Conservation (phyloP, 1,140 invertebrate species). For the Apocrypta bakeri region DNA sequence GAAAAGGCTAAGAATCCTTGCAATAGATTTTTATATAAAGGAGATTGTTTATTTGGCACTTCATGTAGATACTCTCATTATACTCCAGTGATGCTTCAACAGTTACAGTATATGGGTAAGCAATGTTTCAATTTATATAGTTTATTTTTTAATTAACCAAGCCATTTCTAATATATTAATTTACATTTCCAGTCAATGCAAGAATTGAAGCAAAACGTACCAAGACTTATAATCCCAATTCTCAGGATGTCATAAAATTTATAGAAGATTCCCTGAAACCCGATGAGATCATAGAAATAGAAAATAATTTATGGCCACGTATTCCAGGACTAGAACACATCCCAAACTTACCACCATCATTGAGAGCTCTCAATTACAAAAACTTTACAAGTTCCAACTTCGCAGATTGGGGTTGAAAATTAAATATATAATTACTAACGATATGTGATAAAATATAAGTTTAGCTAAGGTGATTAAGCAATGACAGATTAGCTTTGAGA, state of each 20-base stretch:
- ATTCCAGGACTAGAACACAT: constrained; percentile 72
- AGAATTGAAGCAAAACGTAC: constrained; percentile 51
- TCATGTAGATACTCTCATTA: constrained; percentile 81
- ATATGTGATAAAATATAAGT: not conserved
- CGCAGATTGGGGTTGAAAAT: constrained; percentile 75
- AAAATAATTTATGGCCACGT: constrained; percentile 58
- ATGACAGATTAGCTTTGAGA: not conserved
- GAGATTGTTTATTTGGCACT: constrained; percentile 78
- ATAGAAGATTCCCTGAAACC: constrained; percentile 57
- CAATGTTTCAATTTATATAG: constrained; percentile 25
- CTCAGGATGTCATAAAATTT: constrained; percentile 60
- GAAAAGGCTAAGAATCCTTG: constrained; percentile 78
- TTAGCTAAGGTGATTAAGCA: not conserved
- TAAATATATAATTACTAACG: too few species aligned
- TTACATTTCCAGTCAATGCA: constrained; percentile 55
- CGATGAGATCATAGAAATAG: constrained; percentile 41
- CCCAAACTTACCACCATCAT: constrained; percentile 77
- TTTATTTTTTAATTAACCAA: not conserved
- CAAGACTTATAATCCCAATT: constrained; percentile 50
- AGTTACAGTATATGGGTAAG: constrained; percentile 76
- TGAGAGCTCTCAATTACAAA: constrained; percentile 75
- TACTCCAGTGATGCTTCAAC: constrained; percentile 74
- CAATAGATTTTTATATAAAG: constrained; percentile 73
- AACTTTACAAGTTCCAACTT: constrained; percentile 73
- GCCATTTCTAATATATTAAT: not conserved